Conservation (phyloP, 2,113 vertebrate species). For the Calidris pugnax region DNA sequence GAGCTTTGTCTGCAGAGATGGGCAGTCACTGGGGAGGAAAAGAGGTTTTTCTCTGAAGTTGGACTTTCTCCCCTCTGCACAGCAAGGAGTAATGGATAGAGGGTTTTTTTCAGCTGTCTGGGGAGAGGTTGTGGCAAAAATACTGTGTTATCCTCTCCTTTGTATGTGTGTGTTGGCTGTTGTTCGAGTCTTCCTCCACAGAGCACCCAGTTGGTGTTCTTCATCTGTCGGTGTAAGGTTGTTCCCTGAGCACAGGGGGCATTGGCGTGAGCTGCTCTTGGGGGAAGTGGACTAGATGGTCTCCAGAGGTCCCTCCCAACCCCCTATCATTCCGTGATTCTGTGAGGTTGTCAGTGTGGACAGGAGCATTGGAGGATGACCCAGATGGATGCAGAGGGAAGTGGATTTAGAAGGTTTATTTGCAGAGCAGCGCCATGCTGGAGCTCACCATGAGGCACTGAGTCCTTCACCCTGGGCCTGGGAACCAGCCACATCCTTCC, state of each 20-base stretch:
- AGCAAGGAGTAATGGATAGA: neutral
- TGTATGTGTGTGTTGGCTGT: accelerated
- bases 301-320: too few species aligned
- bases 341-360: too few species aligned
- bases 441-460: neutral
- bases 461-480: neutral
- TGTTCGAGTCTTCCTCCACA: neutral
- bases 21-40: neutral
- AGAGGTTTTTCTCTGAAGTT: neutral
- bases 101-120: accelerated
- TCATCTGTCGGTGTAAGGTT: neutral
- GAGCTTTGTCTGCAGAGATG: neutral
- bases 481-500: neutral
- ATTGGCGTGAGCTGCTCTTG: accelerated
- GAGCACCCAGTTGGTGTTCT: neutral
- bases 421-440: neutral
- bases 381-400: neutral
- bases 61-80: neutral
- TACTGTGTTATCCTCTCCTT: neutral
- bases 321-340: too few species aligned
- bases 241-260: neutral
- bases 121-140: neutral
- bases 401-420: neutral
- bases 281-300: neutral
- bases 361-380: neutral